Evolutionary conservation across 2,113 vertebrate species (phyloP).

Genomic region (Sakesphorus luctuosus): DNA sequence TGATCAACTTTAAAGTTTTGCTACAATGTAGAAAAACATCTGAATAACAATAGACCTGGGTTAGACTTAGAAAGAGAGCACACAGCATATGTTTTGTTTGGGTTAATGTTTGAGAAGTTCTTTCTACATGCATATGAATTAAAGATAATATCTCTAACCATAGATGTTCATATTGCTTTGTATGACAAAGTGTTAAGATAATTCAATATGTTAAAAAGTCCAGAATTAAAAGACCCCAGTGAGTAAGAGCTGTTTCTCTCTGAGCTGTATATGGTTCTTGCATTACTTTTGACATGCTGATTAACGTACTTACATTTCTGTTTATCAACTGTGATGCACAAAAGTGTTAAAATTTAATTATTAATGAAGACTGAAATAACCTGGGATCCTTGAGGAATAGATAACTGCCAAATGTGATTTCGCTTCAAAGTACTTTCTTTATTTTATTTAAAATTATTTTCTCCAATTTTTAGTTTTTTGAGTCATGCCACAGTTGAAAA

Average conservation of each 20-base stretch:
- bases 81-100: not conserved
- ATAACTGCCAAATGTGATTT: not conserved
- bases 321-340: not conserved
- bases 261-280: not conserved
- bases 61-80: not conserved
- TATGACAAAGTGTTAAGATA: not conserved
- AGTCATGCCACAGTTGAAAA: not conserved
- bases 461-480: conserved; percentile 12
- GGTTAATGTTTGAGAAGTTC: not conserved
- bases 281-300: not conserved
- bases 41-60: not conserved
- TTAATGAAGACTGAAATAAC: not conserved
- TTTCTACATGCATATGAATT: not conserved
- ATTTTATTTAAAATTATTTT: conserved; percentile 2
- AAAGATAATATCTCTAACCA: not conserved
- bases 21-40: not conserved
- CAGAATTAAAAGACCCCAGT: not conserved
- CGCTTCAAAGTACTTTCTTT: not conserved
- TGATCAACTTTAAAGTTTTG: not conserved
- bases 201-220: not conserved
- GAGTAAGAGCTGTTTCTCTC: not conserved
- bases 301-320: not conserved
- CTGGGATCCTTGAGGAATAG: not conserved
- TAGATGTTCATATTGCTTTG: not conserved
- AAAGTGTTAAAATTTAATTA: conserved; percentile 25